A percentile compares a stretch with the other conserved stretches of the same genome.
Evolutionary conservation across 2,797 vertebrate species (phyloP).

Genomic region (Trachurus trachurus): DNA sequence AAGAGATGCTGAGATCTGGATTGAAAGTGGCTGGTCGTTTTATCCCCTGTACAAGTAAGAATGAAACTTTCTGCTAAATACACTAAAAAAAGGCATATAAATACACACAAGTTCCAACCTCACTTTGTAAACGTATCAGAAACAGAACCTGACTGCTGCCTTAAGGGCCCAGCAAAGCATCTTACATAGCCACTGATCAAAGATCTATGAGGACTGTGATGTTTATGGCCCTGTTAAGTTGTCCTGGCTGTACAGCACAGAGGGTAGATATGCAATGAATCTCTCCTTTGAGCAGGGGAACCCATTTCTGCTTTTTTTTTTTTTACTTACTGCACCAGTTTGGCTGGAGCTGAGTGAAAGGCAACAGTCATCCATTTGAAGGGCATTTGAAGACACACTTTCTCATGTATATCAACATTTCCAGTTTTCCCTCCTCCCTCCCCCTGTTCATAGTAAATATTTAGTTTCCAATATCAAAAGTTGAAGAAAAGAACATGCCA

Average conservation of each 20-base stretch:
- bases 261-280: conserved; percentile 17
- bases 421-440: not conserved
- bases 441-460: not conserved
- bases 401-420: not conserved
- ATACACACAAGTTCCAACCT: conserved; percentile 30
- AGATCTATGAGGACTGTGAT: conserved; percentile 35
- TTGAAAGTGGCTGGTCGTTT: not conserved
- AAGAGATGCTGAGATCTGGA: not conserved
- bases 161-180: conserved; percentile 32
- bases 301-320: not conserved
- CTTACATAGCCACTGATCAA: conserved; percentile 31
- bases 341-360: not conserved
- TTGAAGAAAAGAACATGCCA: not conserved
- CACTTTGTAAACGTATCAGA: conserved; percentile 45
- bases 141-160: conserved; percentile 12
- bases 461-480: not conserved
- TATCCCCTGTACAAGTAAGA: not conserved
- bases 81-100: conserved; percentile 11
- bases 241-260: conserved; percentile 11
- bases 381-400: not conserved
- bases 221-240: conserved; percentile 50
- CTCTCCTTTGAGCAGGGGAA: conserved; percentile 6
- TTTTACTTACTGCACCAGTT: not conserved
- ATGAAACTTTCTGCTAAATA: conserved; percentile 18
- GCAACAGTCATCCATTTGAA: not conserved